Evolutionary conservation across 1,140 invertebrate species (phyloP).

Genomic region (Ephestia elutella): DNA sequence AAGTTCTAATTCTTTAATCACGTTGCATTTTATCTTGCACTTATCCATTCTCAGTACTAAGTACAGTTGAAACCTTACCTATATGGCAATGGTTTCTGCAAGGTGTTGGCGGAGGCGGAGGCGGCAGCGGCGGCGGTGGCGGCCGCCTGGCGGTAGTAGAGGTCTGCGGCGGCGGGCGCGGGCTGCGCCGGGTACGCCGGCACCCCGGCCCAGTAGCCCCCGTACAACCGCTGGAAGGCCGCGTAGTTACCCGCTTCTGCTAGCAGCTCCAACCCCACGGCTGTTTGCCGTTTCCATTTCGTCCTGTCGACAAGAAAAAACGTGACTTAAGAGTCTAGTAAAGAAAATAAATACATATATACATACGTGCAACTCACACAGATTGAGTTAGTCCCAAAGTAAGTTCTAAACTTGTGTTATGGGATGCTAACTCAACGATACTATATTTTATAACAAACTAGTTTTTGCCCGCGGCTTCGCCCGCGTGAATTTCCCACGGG

Average conservation of each 20-base stretch:
- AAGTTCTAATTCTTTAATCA: too few species aligned
- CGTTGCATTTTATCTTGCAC: too few species aligned
- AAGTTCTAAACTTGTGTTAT: too few species aligned
- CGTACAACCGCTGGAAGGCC: slow-evolving; percentile 95
- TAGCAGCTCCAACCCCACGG: slow-evolving; percentile 95
- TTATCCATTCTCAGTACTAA: too few species aligned
- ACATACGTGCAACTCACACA: too few species aligned
- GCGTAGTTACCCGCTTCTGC: slow-evolving; percentile 98
- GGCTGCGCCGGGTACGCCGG: slow-evolving; percentile 77
- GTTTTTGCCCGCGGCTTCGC: too few species aligned
- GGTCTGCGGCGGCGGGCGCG: slow-evolving; percentile 80
- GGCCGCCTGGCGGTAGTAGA: slow-evolving; percentile 86
- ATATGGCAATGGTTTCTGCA: slow-evolving; percentile 92
- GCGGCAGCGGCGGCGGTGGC: slow-evolving; percentile 81
- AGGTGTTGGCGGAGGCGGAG: slow-evolving; percentile 80
- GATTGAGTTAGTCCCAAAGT: too few species aligned
- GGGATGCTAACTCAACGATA: too few species aligned
- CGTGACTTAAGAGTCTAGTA: background rate
- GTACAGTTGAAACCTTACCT: slow-evolving; percentile 58
- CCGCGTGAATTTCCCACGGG: too few species aligned
- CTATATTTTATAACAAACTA: too few species aligned
- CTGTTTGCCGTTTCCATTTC: slow-evolving; percentile 99
- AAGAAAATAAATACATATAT: too few species aligned
- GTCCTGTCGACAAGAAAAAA: slow-evolving; percentile 83
- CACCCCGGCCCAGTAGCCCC: slow-evolving; percentile 80